These are phyloP conservation scores for Hydractinia symbiolongicarpus DNA, from an alignment of 30 jellyfish, hydroid and myxozoan genomes.

Conservation along the genomic window DNA sequence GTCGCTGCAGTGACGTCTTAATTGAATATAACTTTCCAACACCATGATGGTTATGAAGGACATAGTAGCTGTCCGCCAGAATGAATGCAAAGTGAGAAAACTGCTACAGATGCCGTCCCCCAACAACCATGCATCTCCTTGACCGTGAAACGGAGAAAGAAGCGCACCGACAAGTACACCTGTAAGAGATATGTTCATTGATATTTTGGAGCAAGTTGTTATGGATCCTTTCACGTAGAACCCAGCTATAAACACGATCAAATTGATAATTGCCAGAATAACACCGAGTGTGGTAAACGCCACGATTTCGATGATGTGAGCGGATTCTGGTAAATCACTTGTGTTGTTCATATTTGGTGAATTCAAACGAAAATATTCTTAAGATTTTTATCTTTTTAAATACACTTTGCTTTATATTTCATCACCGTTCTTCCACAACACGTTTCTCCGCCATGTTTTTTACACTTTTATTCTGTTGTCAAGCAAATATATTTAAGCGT, in stretches of 20 bases:
- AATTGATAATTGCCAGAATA: background rate
- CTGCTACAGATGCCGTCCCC: background rate
- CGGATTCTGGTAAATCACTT: background rate
- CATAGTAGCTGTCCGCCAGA: conserved; percentile 3
- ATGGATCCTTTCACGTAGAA: conserved; percentile 2
- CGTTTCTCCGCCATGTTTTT: too few relatives aligned
- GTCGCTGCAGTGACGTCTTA: background rate
- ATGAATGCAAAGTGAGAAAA: conserved; percentile 12
- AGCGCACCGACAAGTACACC: background rate
- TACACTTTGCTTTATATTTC: background rate
- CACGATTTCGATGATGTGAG: conserved; percentile 1
- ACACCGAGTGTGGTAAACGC: conserved; percentile 14
- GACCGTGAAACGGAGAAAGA: conserved; percentile 12
- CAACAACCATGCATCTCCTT: conserved; percentile 29
- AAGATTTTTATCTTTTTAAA: too few relatives aligned
- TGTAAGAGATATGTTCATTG: background rate
- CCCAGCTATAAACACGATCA: background rate
- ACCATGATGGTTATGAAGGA: background rate
- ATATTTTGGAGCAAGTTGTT: background rate
- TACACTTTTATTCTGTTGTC: too few relatives aligned
- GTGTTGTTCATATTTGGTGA: background rate
- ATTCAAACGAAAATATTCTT: too few relatives aligned
- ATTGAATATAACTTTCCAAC: background rate
- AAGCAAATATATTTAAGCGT: too few relatives aligned
- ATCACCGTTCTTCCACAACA: too few relatives aligned